Conservation (phyloP, 2,113 vertebrate genomes). For the Cygnus buccinator region DNA sequence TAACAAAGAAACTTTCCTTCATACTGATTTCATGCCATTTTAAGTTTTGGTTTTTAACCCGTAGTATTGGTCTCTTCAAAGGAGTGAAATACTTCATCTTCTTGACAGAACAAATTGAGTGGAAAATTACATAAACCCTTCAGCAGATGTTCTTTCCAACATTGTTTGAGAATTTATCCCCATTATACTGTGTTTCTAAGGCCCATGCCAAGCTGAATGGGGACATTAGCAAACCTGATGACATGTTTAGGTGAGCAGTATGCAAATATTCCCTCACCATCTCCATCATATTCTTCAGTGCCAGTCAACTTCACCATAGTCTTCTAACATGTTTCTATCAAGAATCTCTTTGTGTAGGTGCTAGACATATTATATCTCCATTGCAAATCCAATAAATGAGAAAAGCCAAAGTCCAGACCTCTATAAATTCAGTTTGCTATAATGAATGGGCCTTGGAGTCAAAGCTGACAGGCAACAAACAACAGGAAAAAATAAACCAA, state of each 20-base stretch:
- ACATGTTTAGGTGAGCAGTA: conserved; percentile 32
- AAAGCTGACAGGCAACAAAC: conserved; percentile 73
- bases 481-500: conserved; percentile 71
- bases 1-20: conserved; percentile 30
- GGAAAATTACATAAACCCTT: conserved; percentile 84
- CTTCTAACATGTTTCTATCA: conserved; percentile 6
- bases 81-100: conserved; percentile 83
- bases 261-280: conserved; percentile 44
- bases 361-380: conserved; percentile 54
- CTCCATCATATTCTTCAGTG: background rate
- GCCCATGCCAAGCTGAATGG: conserved; percentile 58
- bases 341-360: conserved; percentile 30
- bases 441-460: conserved; percentile 69
- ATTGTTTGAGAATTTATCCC: conserved; percentile 80
- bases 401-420: conserved; percentile 60
- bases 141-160: conserved; percentile 83
- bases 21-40: conserved; percentile 50
- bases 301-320: background rate
- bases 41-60: conserved; percentile 62
- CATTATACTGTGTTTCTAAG: conserved; percentile 68
- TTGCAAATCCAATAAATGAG: conserved; percentile 59
- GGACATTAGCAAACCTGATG: conserved; percentile 47
- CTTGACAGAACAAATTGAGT: conserved; percentile 86
- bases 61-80: conserved; percentile 77
- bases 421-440: conserved; percentile 67